Evolutionary conservation across 1,140 invertebrate genomes (phyloP), one percentile per base, ranked within the genome.

Genomic region (Pseudoatta argentina): DNA sequence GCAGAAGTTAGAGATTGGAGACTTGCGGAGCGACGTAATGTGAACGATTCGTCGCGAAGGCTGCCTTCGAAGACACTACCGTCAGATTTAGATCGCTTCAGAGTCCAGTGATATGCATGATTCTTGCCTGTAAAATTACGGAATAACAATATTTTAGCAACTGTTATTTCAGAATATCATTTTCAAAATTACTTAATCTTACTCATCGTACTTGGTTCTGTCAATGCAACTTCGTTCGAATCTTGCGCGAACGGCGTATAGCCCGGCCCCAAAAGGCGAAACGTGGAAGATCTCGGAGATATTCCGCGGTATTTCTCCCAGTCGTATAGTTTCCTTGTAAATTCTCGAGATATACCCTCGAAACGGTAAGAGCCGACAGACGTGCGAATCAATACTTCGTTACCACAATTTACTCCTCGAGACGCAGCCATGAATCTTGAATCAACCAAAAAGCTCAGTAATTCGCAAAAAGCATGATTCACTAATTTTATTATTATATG

Each of bases 241-340:
- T 87, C 51, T 44, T 57, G 75, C 1, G 64, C 3, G 48, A 79
- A 78, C 0, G 87, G 77, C 21, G 55, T 81, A 7, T 89, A 91
- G 39, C 79, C 71, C 0, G 96, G 96, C 91, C 97, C 96, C 0
- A 98, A 94, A 0, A 98, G 93, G 0, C 97, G 97, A 85, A 98
- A 98, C 0, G 98, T 98, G 0, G 97, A 98, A 0, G 96, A 96
- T 93, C 98, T 97, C 0, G 97, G 97, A 0, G 96, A 97, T 71
- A 98, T 98, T 3, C 97, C 97, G 67, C 97, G 95, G 44, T 97
- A 97, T 86, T 98, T 98, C 93, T 99, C 98, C 98, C 98, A 98
- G 93, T 98, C 98, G 93, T 98, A 98, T 0, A 98, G 95, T 92
- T 98, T 98, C 55, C 97, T 97, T 0, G 98, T 98, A 93, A 98